Percentiles rank a stretch among this genome's conserved stretches.
Conservation (phyloP, 2,888 invertebrate species). For the Nemotelus pantherinus region DNA sequence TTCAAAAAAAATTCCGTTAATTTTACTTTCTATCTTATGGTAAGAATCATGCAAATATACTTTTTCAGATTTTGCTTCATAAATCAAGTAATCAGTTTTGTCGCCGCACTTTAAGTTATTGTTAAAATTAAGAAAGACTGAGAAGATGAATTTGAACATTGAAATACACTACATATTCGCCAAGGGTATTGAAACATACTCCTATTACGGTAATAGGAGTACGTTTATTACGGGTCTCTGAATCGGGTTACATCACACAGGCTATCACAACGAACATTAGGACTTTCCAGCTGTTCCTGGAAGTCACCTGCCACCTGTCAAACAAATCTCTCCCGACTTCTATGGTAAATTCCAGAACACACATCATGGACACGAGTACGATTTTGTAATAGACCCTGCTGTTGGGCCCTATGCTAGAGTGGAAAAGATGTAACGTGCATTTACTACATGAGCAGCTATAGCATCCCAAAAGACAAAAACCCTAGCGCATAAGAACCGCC, state of each 20-base stretch:
- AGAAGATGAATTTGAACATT: too few relatives aligned
- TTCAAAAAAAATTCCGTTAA: too few relatives aligned
- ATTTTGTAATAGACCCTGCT: conserved; percentile 94
- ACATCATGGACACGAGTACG: conserved; percentile 90
- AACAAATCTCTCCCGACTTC: conserved; percentile 92
- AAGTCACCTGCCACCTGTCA: conserved; percentile 90
- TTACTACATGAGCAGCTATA: conserved; percentile 58
- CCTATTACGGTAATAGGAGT: conserved; percentile 58
- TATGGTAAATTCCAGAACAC: conserved; percentile 93
- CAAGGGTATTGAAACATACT: conserved; percentile 96
- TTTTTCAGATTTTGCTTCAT: too few relatives aligned
- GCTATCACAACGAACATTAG: conserved; percentile 98
- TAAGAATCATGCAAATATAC: too few relatives aligned
- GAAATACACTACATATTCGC: conserved; percentile 92
- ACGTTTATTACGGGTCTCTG: conserved; percentile 88
- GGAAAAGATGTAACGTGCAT: conserved; percentile 76
- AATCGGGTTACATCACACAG: conserved; percentile 95
- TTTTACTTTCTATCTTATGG: too few relatives aligned
- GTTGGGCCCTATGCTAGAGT: conserved; percentile 96
- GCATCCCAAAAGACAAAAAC: neutral
- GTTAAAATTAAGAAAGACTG: too few relatives aligned
- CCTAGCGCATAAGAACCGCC: too few relatives aligned
- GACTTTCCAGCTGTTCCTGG: conserved; percentile 99
- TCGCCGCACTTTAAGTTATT: too few relatives aligned
- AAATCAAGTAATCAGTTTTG: too few relatives aligned